These are phyloP conservation scores for Ormyrus rosae DNA, from an alignment of 2,888 invertebrate species.

Conservation along the genomic window DNA sequence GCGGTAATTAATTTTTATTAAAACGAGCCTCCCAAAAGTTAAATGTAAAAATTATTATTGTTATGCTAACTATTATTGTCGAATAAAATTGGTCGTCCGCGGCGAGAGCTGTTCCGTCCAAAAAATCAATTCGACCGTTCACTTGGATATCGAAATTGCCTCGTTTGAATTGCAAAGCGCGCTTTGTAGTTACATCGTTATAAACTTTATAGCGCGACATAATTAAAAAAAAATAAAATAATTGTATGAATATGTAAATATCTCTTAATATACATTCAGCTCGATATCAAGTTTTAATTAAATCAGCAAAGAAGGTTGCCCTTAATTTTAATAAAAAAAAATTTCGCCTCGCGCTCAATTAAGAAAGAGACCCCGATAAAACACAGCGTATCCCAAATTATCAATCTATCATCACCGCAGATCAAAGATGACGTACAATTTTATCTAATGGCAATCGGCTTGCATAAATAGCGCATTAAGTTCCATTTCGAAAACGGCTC, in stretches of 20 bases:
- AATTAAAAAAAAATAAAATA: slow-evolving; percentile 23
- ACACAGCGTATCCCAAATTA: too few relatives aligned
- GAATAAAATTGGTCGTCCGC: slow-evolving; percentile 28
- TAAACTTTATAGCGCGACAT: slow-evolving; percentile 37
- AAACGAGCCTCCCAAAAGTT: not conserved
- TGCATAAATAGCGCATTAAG: too few relatives aligned
- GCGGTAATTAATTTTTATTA: slow-evolving; percentile 4
- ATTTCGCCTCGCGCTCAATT: not conserved
- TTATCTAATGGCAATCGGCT: too few relatives aligned
- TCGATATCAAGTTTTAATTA: too few relatives aligned
- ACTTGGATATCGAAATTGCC: slow-evolving; percentile 45
- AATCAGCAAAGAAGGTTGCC: too few relatives aligned
- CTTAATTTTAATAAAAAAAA: slow-evolving; percentile 12
- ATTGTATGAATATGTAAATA: not conserved
- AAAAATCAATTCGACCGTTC: slow-evolving; percentile 43
- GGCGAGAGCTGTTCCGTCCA: slow-evolving; percentile 23
- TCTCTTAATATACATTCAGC: too few relatives aligned
- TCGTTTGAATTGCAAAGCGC: slow-evolving; percentile 43
- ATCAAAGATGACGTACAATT: too few relatives aligned
- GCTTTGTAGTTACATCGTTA: slow-evolving; percentile 30
- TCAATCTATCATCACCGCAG: too few relatives aligned
- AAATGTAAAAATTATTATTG: slow-evolving; percentile 27
- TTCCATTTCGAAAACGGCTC: too few relatives aligned
- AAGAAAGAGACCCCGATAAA: too few relatives aligned
- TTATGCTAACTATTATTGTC: slow-evolving; percentile 27